phyloP scores from a whole-genome alignment of 1,140 invertebrate species.

The Dendroctonus valens region DNA sequence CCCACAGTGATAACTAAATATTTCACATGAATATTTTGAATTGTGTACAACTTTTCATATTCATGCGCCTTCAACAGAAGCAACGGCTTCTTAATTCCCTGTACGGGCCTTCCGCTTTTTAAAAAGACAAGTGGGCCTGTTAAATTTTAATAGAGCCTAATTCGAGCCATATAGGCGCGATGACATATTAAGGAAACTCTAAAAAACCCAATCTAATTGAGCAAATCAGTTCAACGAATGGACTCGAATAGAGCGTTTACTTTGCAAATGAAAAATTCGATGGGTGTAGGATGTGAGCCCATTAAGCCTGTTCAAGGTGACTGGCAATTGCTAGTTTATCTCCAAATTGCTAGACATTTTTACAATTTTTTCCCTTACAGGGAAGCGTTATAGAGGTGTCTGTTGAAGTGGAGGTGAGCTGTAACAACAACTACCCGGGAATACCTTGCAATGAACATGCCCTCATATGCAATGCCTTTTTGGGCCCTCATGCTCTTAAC shows the following conservation, averaged over 20 bases:
- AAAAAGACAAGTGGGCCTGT: slow-evolving; percentile 2
- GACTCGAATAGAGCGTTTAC: background rate
- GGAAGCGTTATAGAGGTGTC: slow-evolving; percentile 33
- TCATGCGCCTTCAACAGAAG: no score
- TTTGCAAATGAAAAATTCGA: background rate
- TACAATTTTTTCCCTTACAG: slow-evolving; percentile 20
- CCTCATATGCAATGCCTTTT: slow-evolving; percentile 34
- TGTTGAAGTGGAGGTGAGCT: slow-evolving; percentile 31
- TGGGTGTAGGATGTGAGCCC: background rate
- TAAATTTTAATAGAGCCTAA: slow-evolving; percentile 17
- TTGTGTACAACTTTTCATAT: no score
- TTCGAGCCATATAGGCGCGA: slow-evolving; percentile 9
- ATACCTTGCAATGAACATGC: slow-evolving; percentile 34
- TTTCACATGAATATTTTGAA: no score
- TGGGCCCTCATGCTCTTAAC: slow-evolving; percentile 19
- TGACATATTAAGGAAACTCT: background rate
- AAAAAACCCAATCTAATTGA: background rate
- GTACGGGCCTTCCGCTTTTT: background rate
- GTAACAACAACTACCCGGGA: slow-evolving; percentile 32
- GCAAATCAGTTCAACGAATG: background rate
- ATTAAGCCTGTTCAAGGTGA: background rate
- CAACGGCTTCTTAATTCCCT: no score
- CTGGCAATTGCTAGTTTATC: background rate
- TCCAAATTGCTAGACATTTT: background rate
- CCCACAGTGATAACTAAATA: no score